A percentile compares a stretch with the other conserved stretches of the same genome.
Evolutionary conservation across 2,797 vertebrate species (phyloP).

Genomic region (Poecilia wingei): DNA sequence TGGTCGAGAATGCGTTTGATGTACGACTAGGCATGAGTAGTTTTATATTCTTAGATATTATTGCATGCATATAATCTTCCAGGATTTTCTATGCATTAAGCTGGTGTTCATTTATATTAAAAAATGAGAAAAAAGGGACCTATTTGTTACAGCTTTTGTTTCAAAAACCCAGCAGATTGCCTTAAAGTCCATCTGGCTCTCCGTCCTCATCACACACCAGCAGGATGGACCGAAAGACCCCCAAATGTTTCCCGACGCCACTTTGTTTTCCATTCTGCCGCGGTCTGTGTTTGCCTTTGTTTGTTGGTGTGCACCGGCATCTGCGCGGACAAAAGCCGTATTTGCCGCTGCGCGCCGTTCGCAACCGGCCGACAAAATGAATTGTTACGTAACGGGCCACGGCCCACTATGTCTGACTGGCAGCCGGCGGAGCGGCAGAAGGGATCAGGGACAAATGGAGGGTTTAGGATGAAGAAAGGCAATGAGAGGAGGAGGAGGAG

Average conservation of each 20-base stretch:
- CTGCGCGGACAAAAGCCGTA: slow-evolving; percentile 37
- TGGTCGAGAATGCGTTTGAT: not conserved
- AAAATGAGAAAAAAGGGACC: not conserved
- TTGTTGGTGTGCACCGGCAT: slow-evolving; percentile 48
- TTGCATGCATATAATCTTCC: not conserved
- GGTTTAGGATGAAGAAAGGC: slow-evolving; percentile 47
- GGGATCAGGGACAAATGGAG: slow-evolving; percentile 38
- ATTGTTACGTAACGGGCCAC: slow-evolving; percentile 61
- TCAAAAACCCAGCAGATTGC: slow-evolving; percentile 51
- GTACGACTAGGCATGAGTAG: not conserved
- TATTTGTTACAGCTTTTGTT: slow-evolving; percentile 6
- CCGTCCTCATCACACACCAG: slow-evolving; percentile 21
- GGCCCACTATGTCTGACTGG: slow-evolving; percentile 58
- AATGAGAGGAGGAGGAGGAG: slow-evolving; percentile 36
- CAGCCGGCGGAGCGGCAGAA: slow-evolving; percentile 53
- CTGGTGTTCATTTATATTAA: not conserved
- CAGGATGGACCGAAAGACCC: not conserved
- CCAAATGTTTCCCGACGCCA: slow-evolving; percentile 17
- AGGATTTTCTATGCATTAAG: not conserved
- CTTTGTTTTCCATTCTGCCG: slow-evolving; percentile 43
- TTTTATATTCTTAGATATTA: not conserved
- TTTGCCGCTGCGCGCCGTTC: slow-evolving; percentile 44
- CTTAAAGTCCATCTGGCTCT: slow-evolving; percentile 42
- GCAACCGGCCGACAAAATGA: slow-evolving; percentile 53
- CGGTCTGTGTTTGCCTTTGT: slow-evolving; percentile 57